Evolutionary conservation across 2,888 invertebrate species (phyloP).

Genomic region (Brachypterus glaber): DNA sequence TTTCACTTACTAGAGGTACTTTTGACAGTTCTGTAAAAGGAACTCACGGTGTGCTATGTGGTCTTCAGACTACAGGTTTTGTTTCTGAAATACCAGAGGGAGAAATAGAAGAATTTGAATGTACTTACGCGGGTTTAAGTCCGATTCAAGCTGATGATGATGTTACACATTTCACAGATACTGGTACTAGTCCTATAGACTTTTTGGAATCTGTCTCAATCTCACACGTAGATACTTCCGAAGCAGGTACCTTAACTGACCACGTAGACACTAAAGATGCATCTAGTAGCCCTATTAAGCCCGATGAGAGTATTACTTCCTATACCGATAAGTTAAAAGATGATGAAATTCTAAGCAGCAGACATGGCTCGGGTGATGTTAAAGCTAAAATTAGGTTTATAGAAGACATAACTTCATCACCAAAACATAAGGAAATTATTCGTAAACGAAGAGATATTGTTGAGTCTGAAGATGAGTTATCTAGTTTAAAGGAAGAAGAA

Average conservation of each 20-base stretch:
- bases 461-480: slow-evolving; percentile 40
- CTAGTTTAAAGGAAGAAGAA: slow-evolving; percentile 40
- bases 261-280: slow-evolving; percentile 45
- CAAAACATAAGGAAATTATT: slow-evolving; percentile 34
- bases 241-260: slow-evolving; percentile 45
- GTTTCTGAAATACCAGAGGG: slow-evolving; percentile 40
- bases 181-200: slow-evolving; percentile 45
- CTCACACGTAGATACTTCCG: slow-evolving; percentile 43
- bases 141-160: slow-evolving; percentile 48
- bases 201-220: slow-evolving; percentile 40
- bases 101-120: slow-evolving; percentile 43
- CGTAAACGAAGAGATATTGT: slow-evolving; percentile 33
- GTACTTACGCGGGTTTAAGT: slow-evolving; percentile 48
- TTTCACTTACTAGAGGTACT: slow-evolving; percentile 44
- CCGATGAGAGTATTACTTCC: slow-evolving; percentile 31
- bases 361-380: slow-evolving; percentile 45
- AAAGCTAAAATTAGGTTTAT: slow-evolving; percentile 46
- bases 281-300: slow-evolving; percentile 44
- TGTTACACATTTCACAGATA: slow-evolving; percentile 40
- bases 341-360: slow-evolving; percentile 35
- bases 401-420: slow-evolving; percentile 40
- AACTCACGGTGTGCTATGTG: slow-evolving; percentile 34
- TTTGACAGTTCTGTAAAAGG: slow-evolving; percentile 40
- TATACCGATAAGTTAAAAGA: slow-evolving; percentile 29
- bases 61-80: slow-evolving; percentile 39